Conservation (phyloP, 2,888 invertebrate genomes). For the Euphydryas editha region DNA sequence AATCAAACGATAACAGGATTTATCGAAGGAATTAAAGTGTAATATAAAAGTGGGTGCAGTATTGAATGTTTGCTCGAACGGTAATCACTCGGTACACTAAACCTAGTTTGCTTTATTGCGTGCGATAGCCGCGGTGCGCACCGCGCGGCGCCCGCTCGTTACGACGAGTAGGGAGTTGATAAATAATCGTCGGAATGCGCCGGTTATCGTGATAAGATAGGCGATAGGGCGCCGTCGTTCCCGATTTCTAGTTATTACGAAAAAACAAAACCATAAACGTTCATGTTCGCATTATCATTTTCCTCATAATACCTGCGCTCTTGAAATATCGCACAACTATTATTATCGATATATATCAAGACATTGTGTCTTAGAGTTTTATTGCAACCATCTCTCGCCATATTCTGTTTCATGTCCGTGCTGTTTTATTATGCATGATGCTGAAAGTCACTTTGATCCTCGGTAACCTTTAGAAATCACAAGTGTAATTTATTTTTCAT, state of each 20-base stretch:
- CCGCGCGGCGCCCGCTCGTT: conserved; percentile 5
- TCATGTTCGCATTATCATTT: background rate
- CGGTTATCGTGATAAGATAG: conserved; percentile 22
- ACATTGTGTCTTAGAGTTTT: too few relatives aligned
- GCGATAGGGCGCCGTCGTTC: conserved; percentile 16
- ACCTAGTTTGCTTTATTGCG: conserved; percentile 31
- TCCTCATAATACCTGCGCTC: background rate
- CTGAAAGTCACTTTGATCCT: too few relatives aligned
- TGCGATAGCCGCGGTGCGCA: conserved; percentile 18
- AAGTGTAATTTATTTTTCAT: background rate
- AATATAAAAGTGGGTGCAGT: conserved; percentile 31
- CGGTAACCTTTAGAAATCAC: background rate
- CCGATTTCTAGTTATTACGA: conserved; percentile 15
- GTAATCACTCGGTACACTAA: conserved; percentile 29
- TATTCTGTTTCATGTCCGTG: too few relatives aligned
- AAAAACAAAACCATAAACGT: background rate
- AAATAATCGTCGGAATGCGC: conserved; percentile 10
- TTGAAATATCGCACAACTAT: too few relatives aligned
- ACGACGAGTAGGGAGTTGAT: conserved; percentile 7
- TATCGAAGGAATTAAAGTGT: conserved; percentile 28
- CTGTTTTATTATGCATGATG: too few relatives aligned
- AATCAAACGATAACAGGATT: conserved; percentile 18
- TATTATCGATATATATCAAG: too few relatives aligned
- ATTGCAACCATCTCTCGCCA: too few relatives aligned
- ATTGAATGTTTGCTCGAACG: conserved; percentile 24